A percentile compares a stretch with the other conserved stretches of the same genome.
These are phyloP conservation scores for Amphiura filiformis DNA, from an alignment of 35 echinoderm and acorn worm species.

Conservation along the genomic window DNA sequence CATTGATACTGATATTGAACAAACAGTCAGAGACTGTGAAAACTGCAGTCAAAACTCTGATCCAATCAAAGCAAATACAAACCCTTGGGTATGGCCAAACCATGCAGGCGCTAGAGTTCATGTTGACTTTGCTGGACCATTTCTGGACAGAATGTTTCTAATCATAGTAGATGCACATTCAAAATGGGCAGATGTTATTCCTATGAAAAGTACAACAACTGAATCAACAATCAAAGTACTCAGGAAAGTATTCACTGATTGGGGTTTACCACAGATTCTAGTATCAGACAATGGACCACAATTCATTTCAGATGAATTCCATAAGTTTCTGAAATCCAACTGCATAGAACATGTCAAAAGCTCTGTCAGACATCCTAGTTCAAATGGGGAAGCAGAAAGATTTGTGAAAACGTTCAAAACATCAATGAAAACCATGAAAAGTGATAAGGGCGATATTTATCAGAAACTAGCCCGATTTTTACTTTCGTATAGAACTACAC, in stretches of 20 bases:
- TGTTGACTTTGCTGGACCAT: conserved; percentile 47
- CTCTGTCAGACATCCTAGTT: background rate
- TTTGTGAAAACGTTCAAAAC: conserved; percentile 16
- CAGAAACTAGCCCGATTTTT: conserved; percentile 20
- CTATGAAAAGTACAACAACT: background rate
- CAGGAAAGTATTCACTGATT: conserved; percentile 48
- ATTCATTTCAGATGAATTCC: conserved; percentile 60
- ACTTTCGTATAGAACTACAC: conserved; percentile 11
- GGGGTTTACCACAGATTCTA: conserved; percentile 61
- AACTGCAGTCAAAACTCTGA: background rate
- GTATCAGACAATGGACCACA: conserved; percentile 67
- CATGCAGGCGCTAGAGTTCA: conserved; percentile 27
- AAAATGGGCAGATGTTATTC: conserved; percentile 28
- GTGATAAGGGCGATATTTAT: background rate
- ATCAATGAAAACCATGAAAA: background rate
- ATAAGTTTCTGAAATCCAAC: conserved; percentile 40
- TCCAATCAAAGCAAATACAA: background rate
- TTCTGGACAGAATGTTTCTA: conserved; percentile 34
- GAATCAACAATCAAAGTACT: conserved; percentile 37
- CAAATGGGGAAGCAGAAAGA: conserved; percentile 21
- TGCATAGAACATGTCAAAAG: conserved; percentile 13
- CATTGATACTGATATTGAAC: conserved; percentile 44
- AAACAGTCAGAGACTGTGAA: conserved; percentile 25
- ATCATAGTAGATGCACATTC: conserved; percentile 42
- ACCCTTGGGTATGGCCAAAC: conserved; percentile 45